A percentile compares a stretch with the other conserved stretches of the same genome.
These are phyloP conservation scores for Rhadina sibilatrix DNA, from an alignment of 2,113 vertebrate genomes.

Conservation along the genomic window DNA sequence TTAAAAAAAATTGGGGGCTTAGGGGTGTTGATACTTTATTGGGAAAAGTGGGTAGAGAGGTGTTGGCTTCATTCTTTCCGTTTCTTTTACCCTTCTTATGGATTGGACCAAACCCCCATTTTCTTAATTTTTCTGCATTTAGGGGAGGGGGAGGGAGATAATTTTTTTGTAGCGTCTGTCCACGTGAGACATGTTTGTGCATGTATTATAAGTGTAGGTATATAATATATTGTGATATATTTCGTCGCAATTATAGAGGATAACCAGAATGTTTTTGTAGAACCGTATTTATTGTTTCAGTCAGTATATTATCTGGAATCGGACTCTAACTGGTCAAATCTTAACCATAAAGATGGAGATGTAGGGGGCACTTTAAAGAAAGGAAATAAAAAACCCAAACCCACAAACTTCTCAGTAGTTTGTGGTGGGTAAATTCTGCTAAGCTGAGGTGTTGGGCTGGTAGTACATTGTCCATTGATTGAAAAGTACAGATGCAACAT, in stretches of 20 bases:
- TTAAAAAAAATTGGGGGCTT: not conserved
- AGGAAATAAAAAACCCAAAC: not conserved
- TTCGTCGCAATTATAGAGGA: slow-evolving; percentile 66
- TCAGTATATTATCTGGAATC: slow-evolving; percentile 46
- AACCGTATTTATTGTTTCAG: slow-evolving; percentile 67
- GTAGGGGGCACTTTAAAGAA: slow-evolving; percentile 70
- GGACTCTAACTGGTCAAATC: slow-evolving; percentile 32
- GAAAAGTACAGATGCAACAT: not conserved
- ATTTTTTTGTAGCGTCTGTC: slow-evolving; percentile 71
- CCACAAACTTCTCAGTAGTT: not conserved
- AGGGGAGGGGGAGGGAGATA: slow-evolving; percentile 19
- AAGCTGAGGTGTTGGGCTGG: not conserved
- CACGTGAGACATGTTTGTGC: slow-evolving; percentile 73
- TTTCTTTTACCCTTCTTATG: slow-evolving; percentile 46
- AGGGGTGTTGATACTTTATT: not conserved
- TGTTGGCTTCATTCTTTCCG: not conserved
- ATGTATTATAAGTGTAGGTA: slow-evolving; percentile 75
- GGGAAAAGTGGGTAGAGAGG: slow-evolving; percentile 22
- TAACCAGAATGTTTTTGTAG: slow-evolving; percentile 74
- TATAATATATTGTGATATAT: slow-evolving; percentile 69
- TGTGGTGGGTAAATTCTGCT: not conserved
- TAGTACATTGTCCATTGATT: not conserved
- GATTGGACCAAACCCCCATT: slow-evolving; percentile 74
- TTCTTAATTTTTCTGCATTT: slow-evolving; percentile 64
- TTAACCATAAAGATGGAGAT: slow-evolving; percentile 19